Percentiles rank a stretch among this genome's conserved stretches.
Evolutionary conservation across 1,140 invertebrate genomes (phyloP).

Genomic region (Brachionus rubens): DNA sequence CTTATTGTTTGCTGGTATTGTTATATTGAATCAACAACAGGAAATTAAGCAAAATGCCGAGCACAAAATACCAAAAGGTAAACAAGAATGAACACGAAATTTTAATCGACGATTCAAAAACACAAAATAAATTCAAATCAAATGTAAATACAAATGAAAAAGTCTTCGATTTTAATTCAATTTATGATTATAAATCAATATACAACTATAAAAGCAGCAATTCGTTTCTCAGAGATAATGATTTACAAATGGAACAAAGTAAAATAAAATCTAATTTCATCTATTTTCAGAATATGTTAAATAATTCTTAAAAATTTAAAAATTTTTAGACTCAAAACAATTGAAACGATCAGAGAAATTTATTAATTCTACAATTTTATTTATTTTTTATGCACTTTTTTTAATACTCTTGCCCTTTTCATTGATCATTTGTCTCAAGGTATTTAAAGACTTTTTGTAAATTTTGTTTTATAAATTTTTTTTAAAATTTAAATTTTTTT

Average conservation of each 20-base stretch:
- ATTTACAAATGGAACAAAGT: conserved; percentile 10
- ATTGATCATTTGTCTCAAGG: conserved; percentile 6
- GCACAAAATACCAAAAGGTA: conserved; percentile 26
- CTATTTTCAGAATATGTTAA: background rate
- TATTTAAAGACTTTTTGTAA: background rate
- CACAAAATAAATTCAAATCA: background rate
- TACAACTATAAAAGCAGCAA: conserved; percentile 6
- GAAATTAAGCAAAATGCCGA: background rate
- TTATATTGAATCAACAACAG: conserved; percentile 8
- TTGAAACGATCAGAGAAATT: background rate
- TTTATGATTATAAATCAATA: conserved; percentile 36
- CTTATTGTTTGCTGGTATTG: background rate
- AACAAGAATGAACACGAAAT: conserved; percentile 17
- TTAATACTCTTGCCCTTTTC: conserved; percentile 24
- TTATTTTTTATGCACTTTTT: background rate
- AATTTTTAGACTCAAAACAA: background rate
- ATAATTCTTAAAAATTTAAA: background rate
- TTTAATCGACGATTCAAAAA: background rate
- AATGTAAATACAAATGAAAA: background rate
- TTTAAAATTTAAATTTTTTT: background rate
- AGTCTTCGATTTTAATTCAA: conserved; percentile 32
- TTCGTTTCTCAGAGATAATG: background rate
- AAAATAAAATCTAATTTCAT: no score
- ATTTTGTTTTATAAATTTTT: background rate
- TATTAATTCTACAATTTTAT: background rate